Evolutionary conservation across 2,888 invertebrate species (phyloP).

Genomic region (Apodemia hepburni): DNA sequence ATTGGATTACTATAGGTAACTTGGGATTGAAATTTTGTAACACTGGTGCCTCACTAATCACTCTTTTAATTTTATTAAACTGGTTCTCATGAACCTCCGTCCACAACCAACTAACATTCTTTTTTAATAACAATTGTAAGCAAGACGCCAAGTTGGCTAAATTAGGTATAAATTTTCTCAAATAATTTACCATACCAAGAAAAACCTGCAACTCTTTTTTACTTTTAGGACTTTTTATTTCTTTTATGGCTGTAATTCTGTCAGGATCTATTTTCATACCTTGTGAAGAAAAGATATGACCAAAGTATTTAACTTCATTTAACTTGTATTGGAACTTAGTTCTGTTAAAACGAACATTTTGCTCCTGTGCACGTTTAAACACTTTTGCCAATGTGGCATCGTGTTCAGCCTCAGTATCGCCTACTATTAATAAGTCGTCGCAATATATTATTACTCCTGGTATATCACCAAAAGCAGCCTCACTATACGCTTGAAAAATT

Average conservation of each 20-base stretch:
- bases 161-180: slow-evolving; percentile 27
- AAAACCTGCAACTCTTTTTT: slow-evolving; percentile 28
- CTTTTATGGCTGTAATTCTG: slow-evolving; percentile 27
- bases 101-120: slow-evolving; percentile 27
- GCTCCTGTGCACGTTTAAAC: too few species aligned
- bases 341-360: too few species aligned
- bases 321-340: too few species aligned
- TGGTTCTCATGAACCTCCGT: slow-evolving; percentile 17
- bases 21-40: slow-evolving; percentile 18
- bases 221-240: slow-evolving; percentile 29
- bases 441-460: slow-evolving; percentile 42
- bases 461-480: slow-evolving; percentile 41
- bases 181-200: slow-evolving; percentile 31
- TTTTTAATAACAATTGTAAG: slow-evolving; percentile 24
- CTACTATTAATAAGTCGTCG: slow-evolving; percentile 40
- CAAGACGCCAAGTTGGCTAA: slow-evolving; percentile 24
- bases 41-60: slow-evolving; percentile 17
- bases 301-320: too few species aligned
- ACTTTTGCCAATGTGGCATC: too few species aligned
- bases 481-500: slow-evolving; percentile 40
- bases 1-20: not conserved
- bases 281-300: not conserved
- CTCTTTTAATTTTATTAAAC: slow-evolving; percentile 25
- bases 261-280: slow-evolving; percentile 30
- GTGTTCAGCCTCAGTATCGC: too few species aligned